These are phyloP conservation scores for Onthophagus sagittarius DNA, from an alignment of 2,888 invertebrate genomes.

Conservation along the genomic window DNA sequence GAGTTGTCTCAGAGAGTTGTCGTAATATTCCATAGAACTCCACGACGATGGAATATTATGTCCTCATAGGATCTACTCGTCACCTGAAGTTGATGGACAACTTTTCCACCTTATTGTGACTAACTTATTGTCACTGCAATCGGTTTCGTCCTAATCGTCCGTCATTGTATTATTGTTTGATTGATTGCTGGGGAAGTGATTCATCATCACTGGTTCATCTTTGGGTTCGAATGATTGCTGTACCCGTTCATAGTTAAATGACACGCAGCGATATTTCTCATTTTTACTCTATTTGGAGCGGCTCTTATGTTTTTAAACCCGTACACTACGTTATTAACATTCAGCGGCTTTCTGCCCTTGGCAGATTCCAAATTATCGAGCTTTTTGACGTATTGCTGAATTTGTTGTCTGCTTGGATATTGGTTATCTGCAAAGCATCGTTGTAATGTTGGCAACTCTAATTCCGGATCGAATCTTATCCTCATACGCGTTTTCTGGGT, in stretches of 20 bases:
- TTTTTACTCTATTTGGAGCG: slow-evolving; percentile 87
- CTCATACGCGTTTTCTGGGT: slow-evolving; percentile 92
- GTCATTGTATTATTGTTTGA: slow-evolving; percentile 56
- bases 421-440: slow-evolving; percentile 97
- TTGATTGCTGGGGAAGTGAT: slow-evolving; percentile 52
- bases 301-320: slow-evolving; percentile 98
- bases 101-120: slow-evolving; percentile 37
- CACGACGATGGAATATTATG: slow-evolving; percentile 22
- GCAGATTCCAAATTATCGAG: slow-evolving; percentile 90
- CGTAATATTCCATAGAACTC: slow-evolving; percentile 15
- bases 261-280: slow-evolving; percentile 59
- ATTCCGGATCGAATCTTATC: slow-evolving; percentile 94
- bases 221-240: slow-evolving; percentile 55
- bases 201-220: slow-evolving; percentile 44
- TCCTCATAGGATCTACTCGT: slow-evolving; percentile 38
- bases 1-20: too few relatives aligned
- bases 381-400: slow-evolving; percentile 92
- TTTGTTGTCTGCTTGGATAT: slow-evolving; percentile 94
- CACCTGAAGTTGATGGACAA: slow-evolving; percentile 41
- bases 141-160: slow-evolving; percentile 56
- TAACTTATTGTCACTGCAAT: slow-evolving; percentile 40
- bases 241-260: slow-evolving; percentile 63
- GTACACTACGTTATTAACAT: slow-evolving; percentile 93
- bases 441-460: slow-evolving; percentile 93
- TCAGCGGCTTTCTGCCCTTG: slow-evolving; percentile 87